Conservation (phyloP, 53 echinoderm and acorn worm genomes). For the Patiria pectinifera region DNA sequence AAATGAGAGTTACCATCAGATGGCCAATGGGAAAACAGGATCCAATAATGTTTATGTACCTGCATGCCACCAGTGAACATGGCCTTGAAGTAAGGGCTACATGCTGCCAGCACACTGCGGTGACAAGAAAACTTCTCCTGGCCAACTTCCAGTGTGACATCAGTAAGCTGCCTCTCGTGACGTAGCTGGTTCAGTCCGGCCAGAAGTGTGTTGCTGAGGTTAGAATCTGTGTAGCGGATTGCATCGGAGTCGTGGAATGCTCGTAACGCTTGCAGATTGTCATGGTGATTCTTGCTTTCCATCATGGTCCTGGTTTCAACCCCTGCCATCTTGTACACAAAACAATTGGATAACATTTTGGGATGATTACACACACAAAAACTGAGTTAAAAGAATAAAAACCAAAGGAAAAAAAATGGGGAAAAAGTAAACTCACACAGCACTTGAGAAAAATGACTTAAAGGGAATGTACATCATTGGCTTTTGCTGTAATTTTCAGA, state of each 20-base stretch:
- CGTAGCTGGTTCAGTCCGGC: slow-evolving; percentile 65
- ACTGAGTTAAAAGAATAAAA: too few species aligned
- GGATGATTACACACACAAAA: too few species aligned
- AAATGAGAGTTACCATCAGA: too few species aligned
- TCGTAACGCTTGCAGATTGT: slow-evolving; percentile 22
- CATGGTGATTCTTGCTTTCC: background rate
- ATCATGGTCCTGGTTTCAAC: background rate
- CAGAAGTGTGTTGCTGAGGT: slow-evolving; percentile 71
- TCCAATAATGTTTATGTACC: slow-evolving; percentile 6
- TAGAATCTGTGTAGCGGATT: slow-evolving; percentile 72
- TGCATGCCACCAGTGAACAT: slow-evolving; percentile 80
- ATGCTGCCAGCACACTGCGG: slow-evolving; percentile 77
- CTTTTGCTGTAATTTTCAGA: too few species aligned
- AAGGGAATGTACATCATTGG: too few species aligned
- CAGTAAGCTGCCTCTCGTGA: slow-evolving; percentile 67
- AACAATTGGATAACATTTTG: too few species aligned
- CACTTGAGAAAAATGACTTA: too few species aligned
- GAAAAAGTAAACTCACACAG: too few species aligned
- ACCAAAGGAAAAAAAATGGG: too few species aligned
- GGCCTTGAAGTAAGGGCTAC: slow-evolving; percentile 86
- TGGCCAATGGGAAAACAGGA: too few species aligned
- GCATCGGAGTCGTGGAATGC: slow-evolving; percentile 36
- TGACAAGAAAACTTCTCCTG: slow-evolving; percentile 69
- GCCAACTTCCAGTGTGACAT: slow-evolving; percentile 70
- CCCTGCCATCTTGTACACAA: slow-evolving; percentile 2